These are phyloP conservation scores for Sander vitreus DNA, from an alignment of 2,113 vertebrate species.

Conservation along the genomic window DNA sequence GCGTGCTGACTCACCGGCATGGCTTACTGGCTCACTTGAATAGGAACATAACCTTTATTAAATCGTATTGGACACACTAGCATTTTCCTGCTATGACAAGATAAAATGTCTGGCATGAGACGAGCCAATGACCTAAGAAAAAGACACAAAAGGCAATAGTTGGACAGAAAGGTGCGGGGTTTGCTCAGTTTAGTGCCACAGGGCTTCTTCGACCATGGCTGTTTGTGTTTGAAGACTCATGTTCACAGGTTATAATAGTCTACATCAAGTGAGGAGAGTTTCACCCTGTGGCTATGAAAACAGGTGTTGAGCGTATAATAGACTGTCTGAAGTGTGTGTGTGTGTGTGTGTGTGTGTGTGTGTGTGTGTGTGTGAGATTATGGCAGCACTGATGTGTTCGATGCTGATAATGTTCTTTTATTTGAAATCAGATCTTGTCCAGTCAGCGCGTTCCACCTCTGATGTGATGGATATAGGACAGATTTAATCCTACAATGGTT, in stretches of 20 bases:
- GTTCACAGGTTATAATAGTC: constrained; percentile 3
- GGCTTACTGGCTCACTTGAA: neutral
- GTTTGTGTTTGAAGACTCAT: neutral
- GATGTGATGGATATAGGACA: neutral
- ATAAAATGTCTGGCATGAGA: neutral
- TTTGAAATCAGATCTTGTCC: neutral
- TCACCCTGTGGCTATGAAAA: constrained; percentile 1
- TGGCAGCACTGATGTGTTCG: neutral
- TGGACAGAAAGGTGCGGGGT: neutral
- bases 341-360: neutral
- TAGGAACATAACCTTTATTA: neutral
- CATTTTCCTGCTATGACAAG: neutral
- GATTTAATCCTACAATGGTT: neutral
- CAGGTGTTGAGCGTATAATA: neutral
- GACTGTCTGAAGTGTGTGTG: neutral
- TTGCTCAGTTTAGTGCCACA: neutral
- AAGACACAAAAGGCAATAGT: neutral
- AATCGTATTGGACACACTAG: neutral
- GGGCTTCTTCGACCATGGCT: neutral
- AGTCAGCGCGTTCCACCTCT: neutral
- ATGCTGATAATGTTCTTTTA: neutral
- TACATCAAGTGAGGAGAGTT: neutral
- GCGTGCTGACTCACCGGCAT: constrained; percentile 8
- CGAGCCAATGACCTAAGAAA: neutral
- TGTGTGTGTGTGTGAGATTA: neutral